Evolutionary conservation across 2,888 invertebrate species (phyloP).

Genomic region (Pterostichus madidus): DNA sequence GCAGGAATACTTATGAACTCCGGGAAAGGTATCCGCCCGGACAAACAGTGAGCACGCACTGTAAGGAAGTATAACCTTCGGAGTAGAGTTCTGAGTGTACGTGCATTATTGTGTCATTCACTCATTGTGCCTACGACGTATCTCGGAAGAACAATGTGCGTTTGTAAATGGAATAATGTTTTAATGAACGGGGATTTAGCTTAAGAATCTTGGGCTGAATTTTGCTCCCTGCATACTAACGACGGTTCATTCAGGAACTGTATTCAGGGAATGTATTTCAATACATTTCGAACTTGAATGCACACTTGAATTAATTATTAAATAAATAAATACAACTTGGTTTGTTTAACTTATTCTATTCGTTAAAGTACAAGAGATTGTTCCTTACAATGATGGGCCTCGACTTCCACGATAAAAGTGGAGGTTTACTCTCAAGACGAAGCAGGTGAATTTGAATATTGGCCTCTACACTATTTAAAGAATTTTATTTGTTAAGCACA

Average conservation of each 20-base stretch:
- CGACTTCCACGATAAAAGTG: no score
- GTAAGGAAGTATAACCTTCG: background rate
- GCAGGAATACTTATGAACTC: slow-evolving; percentile 51
- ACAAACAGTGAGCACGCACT: slow-evolving; percentile 24
- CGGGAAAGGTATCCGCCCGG: slow-evolving; percentile 25
- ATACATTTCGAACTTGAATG: slow-evolving; percentile 41
- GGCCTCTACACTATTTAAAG: no score
- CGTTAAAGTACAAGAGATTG: background rate
- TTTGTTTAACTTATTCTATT: slow-evolving; percentile 28
- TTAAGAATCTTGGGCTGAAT: slow-evolving; percentile 42
- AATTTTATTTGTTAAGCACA: no score
- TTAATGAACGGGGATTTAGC: slow-evolving; percentile 38
- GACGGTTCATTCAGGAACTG: slow-evolving; percentile 8
- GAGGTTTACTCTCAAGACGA: no score
- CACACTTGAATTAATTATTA: slow-evolving; percentile 32
- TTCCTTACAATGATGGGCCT: background rate
- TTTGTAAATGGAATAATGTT: slow-evolving; percentile 48
- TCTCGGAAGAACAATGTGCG: slow-evolving; percentile 49
- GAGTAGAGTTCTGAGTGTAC: slow-evolving; percentile 17
- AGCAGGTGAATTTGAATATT: no score
- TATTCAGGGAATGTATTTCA: slow-evolving; percentile 45
- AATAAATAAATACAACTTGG: slow-evolving; percentile 17
- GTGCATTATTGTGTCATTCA: slow-evolving; percentile 33
- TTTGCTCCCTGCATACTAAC: slow-evolving; percentile 35
- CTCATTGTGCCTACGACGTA: slow-evolving; percentile 28